phyloP scores from a whole-genome alignment of 2,797 vertebrate species.

The Urosaurus nigricauda region DNA sequence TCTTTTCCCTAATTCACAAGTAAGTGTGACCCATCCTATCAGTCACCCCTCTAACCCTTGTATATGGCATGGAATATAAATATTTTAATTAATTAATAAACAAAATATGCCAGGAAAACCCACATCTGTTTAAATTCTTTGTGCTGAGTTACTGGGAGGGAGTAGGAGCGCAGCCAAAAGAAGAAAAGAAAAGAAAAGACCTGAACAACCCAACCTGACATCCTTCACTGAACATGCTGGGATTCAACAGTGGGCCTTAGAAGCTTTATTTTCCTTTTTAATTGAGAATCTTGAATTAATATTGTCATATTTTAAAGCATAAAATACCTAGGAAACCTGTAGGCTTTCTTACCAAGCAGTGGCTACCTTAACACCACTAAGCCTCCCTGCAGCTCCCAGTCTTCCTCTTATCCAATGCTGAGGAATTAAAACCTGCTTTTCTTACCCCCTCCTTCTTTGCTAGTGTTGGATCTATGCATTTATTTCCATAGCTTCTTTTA shows the following conservation, averaged over 20 bases:
- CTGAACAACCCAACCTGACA: background rate
- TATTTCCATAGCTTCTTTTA: conserved; percentile 19
- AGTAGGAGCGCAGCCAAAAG: background rate
- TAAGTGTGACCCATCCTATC: background rate
- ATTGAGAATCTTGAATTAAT: background rate
- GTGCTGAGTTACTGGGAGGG: background rate
- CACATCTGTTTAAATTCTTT: background rate
- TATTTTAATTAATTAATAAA: no score
- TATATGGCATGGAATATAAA: no score
- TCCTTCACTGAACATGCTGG: background rate
- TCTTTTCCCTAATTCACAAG: background rate
- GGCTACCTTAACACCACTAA: background rate
- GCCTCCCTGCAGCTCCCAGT: background rate
- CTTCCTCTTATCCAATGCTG: background rate
- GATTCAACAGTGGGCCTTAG: background rate
- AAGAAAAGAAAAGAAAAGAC: no score
- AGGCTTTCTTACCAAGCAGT: background rate
- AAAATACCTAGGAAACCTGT: background rate
- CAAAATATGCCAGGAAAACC: background rate
- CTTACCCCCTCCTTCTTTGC: background rate
- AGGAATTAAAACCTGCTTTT: background rate
- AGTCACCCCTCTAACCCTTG: no score
- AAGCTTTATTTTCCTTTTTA: conserved; percentile 9
- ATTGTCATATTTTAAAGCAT: background rate
- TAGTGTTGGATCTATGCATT: background rate